phyloP scores from a whole-genome alignment of 30 jellyfish, hydroid and myxozoan species.

The Sanderia malayensis region DNA sequence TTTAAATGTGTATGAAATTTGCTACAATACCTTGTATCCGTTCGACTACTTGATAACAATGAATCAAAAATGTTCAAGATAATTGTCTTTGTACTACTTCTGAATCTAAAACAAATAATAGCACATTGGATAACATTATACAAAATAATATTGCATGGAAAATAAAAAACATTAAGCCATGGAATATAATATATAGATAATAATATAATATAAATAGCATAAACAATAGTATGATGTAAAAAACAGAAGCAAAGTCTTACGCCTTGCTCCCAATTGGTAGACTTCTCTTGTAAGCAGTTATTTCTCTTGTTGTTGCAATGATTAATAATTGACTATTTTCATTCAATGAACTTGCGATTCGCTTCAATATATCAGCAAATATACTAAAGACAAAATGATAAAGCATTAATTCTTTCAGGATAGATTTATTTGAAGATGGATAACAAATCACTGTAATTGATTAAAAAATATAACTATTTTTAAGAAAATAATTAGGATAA shows the following conservation, averaged over 20 bases:
- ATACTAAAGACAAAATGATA: too few relatives aligned
- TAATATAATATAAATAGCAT: too few relatives aligned
- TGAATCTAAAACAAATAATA: constrained; percentile 43
- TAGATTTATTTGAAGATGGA: too few relatives aligned
- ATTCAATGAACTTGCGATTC: constrained; percentile 28
- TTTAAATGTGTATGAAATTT: too few relatives aligned
- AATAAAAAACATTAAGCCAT: too few relatives aligned
- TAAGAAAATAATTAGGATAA: background rate
- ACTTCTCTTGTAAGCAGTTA: constrained; percentile 48
- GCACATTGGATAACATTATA: too few relatives aligned
- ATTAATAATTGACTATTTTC: constrained; percentile 55
- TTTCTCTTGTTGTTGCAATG: constrained; percentile 41
- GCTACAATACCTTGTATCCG: constrained; percentile 83
- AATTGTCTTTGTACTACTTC: constrained; percentile 33
- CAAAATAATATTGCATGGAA: too few relatives aligned
- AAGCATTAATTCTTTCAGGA: too few relatives aligned
- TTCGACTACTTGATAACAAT: constrained; percentile 47
- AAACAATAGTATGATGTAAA: too few relatives aligned
- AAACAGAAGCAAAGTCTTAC: constrained; percentile 20
- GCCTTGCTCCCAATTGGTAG: constrained; percentile 65
- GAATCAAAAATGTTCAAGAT: constrained; percentile 72
- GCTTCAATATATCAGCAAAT: constrained; percentile 29
- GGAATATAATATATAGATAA: too few relatives aligned
- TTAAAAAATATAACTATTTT: background rate
- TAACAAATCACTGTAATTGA: too few relatives aligned